Conservation (phyloP, 1,140 invertebrate species). For the Aphelenchoides fujianensis region DNA sequence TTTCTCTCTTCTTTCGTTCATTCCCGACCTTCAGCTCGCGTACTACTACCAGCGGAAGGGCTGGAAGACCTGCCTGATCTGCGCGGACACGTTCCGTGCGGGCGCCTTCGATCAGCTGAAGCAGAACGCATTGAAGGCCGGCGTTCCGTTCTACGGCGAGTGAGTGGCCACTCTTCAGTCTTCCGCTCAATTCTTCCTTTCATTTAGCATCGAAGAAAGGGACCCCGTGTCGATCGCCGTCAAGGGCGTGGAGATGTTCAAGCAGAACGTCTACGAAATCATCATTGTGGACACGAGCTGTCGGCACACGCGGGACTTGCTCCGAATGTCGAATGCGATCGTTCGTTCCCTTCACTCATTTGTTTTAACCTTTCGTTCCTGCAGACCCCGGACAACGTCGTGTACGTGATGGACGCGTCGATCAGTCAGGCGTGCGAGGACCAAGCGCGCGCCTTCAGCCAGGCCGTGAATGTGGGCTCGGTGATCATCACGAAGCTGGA, state of each 20-base stretch:
- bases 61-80: slow-evolving; percentile 97
- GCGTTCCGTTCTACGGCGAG: slow-evolving; percentile 99
- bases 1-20: not conserved
- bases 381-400: slow-evolving; percentile 31
- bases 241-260: slow-evolving; percentile 99
- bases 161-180: slow-evolving; percentile 61
- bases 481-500: slow-evolving; percentile 99
- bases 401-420: slow-evolving; percentile 89
- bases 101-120: slow-evolving; percentile 99
- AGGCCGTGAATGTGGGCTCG: slow-evolving; percentile 96
- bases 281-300: slow-evolving; percentile 99
- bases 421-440: slow-evolving; percentile 91
- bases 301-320: slow-evolving; percentile 99
- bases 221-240: slow-evolving; percentile 97
- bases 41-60: slow-evolving; percentile 95
- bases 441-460: slow-evolving; percentile 95
- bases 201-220: slow-evolving; percentile 88
- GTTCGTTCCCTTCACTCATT: slow-evolving; percentile 68
- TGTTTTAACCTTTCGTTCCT: slow-evolving; percentile 12
- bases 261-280: slow-evolving; percentile 97
- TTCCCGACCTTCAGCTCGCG: slow-evolving; percentile 70
- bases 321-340: slow-evolving; percentile 93
- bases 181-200: not conserved
- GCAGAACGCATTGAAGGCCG: slow-evolving; percentile 98
- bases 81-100: slow-evolving; percentile 98